Evolutionary conservation across 2,113 vertebrate genomes (phyloP), one percentile per base, ranked within the genome.

Genomic region (Anolis carolinensis): DNA sequence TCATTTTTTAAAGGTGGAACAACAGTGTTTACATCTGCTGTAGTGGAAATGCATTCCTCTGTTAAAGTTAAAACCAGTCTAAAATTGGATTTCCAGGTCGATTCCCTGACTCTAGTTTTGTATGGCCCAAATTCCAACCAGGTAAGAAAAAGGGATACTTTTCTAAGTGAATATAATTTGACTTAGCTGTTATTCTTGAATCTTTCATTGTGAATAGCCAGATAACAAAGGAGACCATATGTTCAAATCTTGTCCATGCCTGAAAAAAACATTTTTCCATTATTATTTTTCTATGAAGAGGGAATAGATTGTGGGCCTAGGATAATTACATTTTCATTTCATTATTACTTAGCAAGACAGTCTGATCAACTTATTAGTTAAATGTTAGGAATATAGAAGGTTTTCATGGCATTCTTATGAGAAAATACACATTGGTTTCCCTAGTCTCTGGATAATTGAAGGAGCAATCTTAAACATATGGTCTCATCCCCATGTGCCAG

Each of bases 11-110:
- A 82, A 83, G 87, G 87, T 98, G 98, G 97, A 92, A 96, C 96
- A 92, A 98, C 97, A 48, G 96, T 99, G 87, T 97, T 99, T 87
- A 99, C 97, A 0, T 96, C 98, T 88, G 98, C 99, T 88, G 97
- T 99, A 52, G 99, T 99, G 80, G 99, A 99, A 95, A 89, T 96
- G 7, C 97, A 97, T 89, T 96, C 97, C 87, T 94, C 75, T 72
- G 68, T 85, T 86, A 98, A 96, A 93, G 92, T 97, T 89, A 98
- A 97, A 95, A 98, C 88, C 52, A 97, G 96, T 0, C 92, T 99
- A 30, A 99, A 98, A 85, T 83, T 98, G 74, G 96, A 98, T 92
- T 98, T 99, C 92, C 97, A 92, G 93, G 99, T 99, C 1, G 98
- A 99, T 92, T 98, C 97, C 81, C 95, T 99, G 95, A 98, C 97